Evolutionary conservation across 2,797 vertebrate genomes (phyloP).

Genomic region (Phataginus tetradactyla): DNA sequence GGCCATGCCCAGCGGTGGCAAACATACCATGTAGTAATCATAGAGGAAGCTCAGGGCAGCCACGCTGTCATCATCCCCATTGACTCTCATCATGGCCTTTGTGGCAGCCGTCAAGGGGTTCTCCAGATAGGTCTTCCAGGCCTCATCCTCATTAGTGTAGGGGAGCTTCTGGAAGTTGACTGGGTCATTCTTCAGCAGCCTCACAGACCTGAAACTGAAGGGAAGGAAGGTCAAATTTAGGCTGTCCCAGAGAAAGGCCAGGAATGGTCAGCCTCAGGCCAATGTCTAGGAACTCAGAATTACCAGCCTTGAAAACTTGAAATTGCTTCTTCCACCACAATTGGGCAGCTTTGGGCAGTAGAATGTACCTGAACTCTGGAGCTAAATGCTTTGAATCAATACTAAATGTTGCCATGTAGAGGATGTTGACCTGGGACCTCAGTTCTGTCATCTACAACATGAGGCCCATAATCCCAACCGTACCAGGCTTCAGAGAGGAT

Average conservation of each 20-base stretch:
- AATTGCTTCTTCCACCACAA: neutral
- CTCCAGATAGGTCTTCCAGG: conserved; percentile 94
- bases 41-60: conserved; percentile 94
- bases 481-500: neutral
- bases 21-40: conserved; percentile 94
- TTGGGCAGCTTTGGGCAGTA: neutral
- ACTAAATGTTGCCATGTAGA: neutral
- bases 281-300: neutral
- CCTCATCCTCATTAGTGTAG: conserved; percentile 92
- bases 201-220: conserved; percentile 91
- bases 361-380: neutral
- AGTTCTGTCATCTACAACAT: fast-evolving
- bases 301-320: neutral
- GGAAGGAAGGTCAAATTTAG: neutral
- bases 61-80: conserved; percentile 92
- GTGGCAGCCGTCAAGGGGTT: conserved; percentile 87
- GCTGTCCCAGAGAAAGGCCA: neutral
- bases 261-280: neutral
- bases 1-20: fast-evolving
- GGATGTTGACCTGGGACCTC: neutral
- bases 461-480: neutral
- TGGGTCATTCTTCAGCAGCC: conserved; percentile 94
- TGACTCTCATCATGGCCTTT: conserved; percentile 92
- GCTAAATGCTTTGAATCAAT: neutral
- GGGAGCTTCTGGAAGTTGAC: conserved; percentile 93